Percentiles rank a stretch among this genome's conserved stretches.
Evolutionary conservation across 2,888 invertebrate species (phyloP).

Genomic region (Phorcus lineatus): DNA sequence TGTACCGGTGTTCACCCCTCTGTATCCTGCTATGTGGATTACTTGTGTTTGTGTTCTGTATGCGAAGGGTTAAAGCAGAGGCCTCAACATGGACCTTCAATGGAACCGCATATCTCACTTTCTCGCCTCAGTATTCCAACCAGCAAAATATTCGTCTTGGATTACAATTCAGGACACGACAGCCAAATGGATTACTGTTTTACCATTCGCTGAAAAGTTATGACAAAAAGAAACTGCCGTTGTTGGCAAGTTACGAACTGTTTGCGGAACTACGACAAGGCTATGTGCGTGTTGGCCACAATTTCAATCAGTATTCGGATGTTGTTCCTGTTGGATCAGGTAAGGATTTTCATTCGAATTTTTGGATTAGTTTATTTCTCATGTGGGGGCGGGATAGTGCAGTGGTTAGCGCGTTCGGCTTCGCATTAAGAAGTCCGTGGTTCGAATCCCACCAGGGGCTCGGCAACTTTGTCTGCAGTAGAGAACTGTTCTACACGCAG

Average conservation of each 20-base stretch:
- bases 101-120: constrained; percentile 50
- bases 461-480: too few relatives aligned
- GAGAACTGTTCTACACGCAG: too few relatives aligned
- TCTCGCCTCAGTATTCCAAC: constrained; percentile 50
- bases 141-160: constrained; percentile 53
- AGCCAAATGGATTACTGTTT: constrained; percentile 59
- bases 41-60: neutral
- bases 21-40: neutral
- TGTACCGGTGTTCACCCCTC: constrained; percentile 12
- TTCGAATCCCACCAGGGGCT: too few relatives aligned
- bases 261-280: constrained; percentile 59
- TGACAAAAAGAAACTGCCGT: constrained; percentile 41
- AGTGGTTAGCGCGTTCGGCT: too few relatives aligned
- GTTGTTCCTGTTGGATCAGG: constrained; percentile 59
- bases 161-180: constrained; percentile 56
- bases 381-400: too few relatives aligned
- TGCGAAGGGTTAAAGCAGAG: neutral
- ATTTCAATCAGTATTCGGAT: constrained; percentile 53
- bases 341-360: constrained; percentile 33
- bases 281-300: constrained; percentile 52
- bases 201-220: constrained; percentile 56
- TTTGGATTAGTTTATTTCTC: too few relatives aligned
- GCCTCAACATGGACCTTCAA: constrained; percentile 55
- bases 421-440: too few relatives aligned
- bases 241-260: constrained; percentile 54